Conservation (phyloP, 2,888 invertebrate genomes). For the Mayetiola destructor region DNA sequence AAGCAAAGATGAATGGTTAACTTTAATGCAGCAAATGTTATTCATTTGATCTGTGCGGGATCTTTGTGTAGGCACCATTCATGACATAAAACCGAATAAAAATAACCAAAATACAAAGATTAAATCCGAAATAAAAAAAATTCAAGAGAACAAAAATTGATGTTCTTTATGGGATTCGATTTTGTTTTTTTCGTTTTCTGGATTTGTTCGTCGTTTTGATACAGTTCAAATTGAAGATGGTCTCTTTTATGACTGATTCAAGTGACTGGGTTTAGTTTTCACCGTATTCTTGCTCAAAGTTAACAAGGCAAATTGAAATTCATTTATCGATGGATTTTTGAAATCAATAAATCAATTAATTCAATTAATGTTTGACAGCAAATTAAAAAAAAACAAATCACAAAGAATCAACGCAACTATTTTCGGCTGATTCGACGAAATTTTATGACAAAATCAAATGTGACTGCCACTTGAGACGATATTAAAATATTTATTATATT, state of each 20-base stretch:
- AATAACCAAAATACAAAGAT: neutral
- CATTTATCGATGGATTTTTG: neutral
- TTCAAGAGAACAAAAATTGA: neutral
- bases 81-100: neutral
- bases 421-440: too few relatives aligned
- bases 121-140: conserved; percentile 1
- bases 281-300: neutral
- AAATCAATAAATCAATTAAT: conserved; percentile 1
- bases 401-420: too few relatives aligned
- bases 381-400: too few relatives aligned
- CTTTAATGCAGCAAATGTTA: neutral
- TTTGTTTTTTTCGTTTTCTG: neutral
- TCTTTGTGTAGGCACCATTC: neutral
- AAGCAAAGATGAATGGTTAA: neutral
- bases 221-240: too few relatives aligned
- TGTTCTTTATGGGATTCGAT: neutral
- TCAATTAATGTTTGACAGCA: too few relatives aligned
- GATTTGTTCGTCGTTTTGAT: too few relatives aligned
- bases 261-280: too few relatives aligned
- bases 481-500: too few relatives aligned
- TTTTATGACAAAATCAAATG: too few relatives aligned
- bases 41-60: too few relatives aligned
- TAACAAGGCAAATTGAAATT: neutral
- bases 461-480: too few relatives aligned
- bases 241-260: too few relatives aligned